A percentile compares a stretch with the other conserved stretches of the same genome.
These are phyloP conservation scores for Athripsodes cinereus DNA, from an alignment of 2,888 invertebrate genomes.

Conservation along the genomic window DNA sequence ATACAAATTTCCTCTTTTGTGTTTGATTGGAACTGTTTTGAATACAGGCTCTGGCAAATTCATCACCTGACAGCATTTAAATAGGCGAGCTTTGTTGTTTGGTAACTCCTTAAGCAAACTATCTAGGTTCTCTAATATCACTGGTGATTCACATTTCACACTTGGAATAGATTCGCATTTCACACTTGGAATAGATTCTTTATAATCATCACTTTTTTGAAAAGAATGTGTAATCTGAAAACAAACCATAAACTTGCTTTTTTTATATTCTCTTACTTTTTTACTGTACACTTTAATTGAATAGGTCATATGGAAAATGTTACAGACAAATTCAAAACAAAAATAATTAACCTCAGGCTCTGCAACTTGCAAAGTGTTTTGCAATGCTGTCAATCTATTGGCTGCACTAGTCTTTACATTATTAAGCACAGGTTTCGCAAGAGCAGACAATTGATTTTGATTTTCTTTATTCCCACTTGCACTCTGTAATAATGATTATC, in stretches of 20 bases:
- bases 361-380: conserved; percentile 11
- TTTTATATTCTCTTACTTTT: no score
- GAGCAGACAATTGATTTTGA: no score
- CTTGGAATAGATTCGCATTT: no score
- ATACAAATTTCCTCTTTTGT: conserved; percentile 36
- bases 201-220: no score
- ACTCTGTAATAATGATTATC: no score
- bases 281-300: no score
- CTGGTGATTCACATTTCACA: background rate
- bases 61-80: conserved; percentile 32
- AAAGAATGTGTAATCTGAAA: background rate
- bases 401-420: conserved; percentile 13
- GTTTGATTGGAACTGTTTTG: conserved; percentile 35
- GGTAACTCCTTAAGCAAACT: background rate
- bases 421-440: background rate
- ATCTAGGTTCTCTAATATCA: background rate
- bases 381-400: conserved; percentile 15
- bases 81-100: conserved; percentile 16
- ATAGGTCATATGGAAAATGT: no score
- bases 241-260: no score
- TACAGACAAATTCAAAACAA: no score
- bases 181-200: background rate
- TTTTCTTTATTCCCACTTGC: no score
- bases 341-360: conserved; percentile 9
- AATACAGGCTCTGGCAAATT: conserved; percentile 42